Evolutionary conservation across 2,113 vertebrate species (phyloP).

Genomic region (Phaethon lepturus): DNA sequence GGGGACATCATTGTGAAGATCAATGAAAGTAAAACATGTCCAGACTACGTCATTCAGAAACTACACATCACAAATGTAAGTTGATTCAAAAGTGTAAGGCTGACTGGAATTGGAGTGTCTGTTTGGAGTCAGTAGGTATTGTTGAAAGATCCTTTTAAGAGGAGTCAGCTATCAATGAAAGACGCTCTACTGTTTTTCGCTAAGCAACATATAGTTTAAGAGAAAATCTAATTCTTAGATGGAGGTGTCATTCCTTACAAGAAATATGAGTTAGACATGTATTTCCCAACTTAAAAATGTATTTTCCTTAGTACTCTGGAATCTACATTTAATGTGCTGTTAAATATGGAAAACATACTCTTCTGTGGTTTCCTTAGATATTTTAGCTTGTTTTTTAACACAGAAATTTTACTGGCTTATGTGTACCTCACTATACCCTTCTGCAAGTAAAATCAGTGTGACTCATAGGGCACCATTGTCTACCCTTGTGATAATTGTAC

Average conservation of each 20-base stretch:
- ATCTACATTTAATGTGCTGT: background rate
- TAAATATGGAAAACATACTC: background rate
- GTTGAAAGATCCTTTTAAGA: background rate
- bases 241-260: background rate
- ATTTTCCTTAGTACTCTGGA: background rate
- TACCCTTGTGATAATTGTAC: background rate
- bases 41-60: constrained; percentile 91
- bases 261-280: background rate
- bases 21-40: constrained; percentile 82
- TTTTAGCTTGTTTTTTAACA: background rate
- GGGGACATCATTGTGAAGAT: constrained; percentile 89
- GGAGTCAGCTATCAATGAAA: background rate
- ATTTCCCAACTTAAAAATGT: background rate
- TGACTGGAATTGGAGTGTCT: background rate
- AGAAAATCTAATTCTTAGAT: background rate
- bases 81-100: background rate
- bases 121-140: background rate
- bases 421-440: background rate
- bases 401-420: background rate
- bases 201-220: background rate
- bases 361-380: background rate
- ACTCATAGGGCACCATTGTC: background rate
- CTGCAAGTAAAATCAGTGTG: background rate
- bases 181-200: background rate
- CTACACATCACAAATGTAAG: constrained; percentile 87